A percentile compares a stretch with the other conserved stretches of the same genome.
Evolutionary conservation across 2,888 invertebrate species (phyloP).

Genomic region (Chironomus riparius): DNA sequence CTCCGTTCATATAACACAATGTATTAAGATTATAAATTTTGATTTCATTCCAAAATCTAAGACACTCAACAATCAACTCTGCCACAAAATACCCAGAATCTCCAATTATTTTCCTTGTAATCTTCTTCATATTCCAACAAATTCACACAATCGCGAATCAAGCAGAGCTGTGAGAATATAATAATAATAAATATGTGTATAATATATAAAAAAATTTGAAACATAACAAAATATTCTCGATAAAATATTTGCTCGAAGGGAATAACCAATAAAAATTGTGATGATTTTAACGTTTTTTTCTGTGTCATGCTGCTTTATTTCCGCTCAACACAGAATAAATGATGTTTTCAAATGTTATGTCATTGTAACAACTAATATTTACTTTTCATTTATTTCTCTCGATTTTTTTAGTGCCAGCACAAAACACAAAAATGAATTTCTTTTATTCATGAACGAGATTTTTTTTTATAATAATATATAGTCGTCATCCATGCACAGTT

Average conservation of each 20-base stretch:
- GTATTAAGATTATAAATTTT: too few species aligned
- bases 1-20: too few species aligned
- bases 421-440: not conserved
- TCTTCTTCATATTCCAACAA: too few species aligned
- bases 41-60: too few species aligned
- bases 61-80: too few species aligned
- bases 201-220: too few species aligned
- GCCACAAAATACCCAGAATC: too few species aligned
- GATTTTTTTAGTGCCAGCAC: not conserved
- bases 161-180: too few species aligned
- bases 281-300: conserved; percentile 4
- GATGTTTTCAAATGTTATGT: not conserved
- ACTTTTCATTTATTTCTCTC: conserved; percentile 14
- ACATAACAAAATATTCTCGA: not conserved
- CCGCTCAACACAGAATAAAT: not conserved
- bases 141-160: too few species aligned
- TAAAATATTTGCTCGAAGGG: conserved; percentile 9
- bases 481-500: too few species aligned
- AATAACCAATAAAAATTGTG: conserved; percentile 22
- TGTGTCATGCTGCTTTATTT: not conserved
- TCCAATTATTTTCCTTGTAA: too few species aligned
- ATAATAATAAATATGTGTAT: too few species aligned
- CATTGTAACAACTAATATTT: conserved; percentile 15
- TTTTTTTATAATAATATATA: not conserved
- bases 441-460: not conserved